Conservation (phyloP, 2,888 invertebrate species). For the Oithona nana region DNA sequence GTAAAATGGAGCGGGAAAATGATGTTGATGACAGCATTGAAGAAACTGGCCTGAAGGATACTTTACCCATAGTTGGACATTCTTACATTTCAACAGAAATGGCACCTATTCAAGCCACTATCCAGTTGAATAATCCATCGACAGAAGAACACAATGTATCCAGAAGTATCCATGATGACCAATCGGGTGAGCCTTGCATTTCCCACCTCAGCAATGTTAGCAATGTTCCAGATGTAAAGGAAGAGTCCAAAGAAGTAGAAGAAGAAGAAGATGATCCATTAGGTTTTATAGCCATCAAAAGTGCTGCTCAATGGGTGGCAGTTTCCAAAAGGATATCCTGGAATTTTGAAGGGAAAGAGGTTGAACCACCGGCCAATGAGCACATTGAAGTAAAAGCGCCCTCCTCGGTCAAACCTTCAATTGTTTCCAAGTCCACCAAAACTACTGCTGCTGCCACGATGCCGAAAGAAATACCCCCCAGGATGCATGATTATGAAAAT, state of each 20-base stretch:
- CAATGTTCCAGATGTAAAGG: too few relatives aligned
- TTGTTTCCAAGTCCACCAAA: neutral
- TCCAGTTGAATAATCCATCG: neutral
- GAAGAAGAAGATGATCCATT: constrained; percentile 13
- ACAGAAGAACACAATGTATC: neutral
- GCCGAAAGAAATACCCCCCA: too few relatives aligned
- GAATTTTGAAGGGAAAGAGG: constrained; percentile 2
- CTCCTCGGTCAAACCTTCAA: too few relatives aligned
- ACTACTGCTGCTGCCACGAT: neutral
- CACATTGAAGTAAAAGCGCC: neutral
- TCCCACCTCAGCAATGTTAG: too few relatives aligned
- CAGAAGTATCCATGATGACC: too few relatives aligned
- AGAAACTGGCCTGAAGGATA: too few relatives aligned
- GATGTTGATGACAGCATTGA: too few relatives aligned
- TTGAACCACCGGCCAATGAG: neutral
- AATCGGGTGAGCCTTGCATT: too few relatives aligned
- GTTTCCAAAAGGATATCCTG: constrained; percentile 4
- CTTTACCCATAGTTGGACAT: too few relatives aligned
- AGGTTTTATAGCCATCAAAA: constrained; percentile 2
- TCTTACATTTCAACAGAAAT: neutral
- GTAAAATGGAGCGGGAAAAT: neutral
- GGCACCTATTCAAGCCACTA: neutral
- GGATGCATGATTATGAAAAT: neutral
- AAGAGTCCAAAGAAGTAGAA: too few relatives aligned
- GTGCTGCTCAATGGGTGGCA: constrained; percentile 15